phyloP scores from a whole-genome alignment of 2,888 invertebrate genomes.

The Hyposoter dolosus region DNA sequence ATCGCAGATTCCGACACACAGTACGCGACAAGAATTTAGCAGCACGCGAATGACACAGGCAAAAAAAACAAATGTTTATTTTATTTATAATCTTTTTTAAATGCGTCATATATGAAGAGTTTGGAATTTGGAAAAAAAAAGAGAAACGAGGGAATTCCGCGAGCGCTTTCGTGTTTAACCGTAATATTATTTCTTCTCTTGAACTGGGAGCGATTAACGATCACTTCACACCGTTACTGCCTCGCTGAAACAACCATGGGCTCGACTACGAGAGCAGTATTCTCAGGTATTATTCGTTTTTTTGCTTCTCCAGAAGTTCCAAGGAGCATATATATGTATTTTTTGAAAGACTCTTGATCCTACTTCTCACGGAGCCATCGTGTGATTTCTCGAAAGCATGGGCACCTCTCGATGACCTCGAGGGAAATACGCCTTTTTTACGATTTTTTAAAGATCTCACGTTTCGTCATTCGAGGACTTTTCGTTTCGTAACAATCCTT shows the following conservation, averaged over 20 bases:
- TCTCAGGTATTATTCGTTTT: slow-evolving; percentile 21
- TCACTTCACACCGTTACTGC: slow-evolving; percentile 50
- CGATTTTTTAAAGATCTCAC: slow-evolving; percentile 44
- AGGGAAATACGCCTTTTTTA: slow-evolving; percentile 8
- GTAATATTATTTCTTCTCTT: slow-evolving; percentile 17
- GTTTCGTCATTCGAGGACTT: slow-evolving; percentile 8
- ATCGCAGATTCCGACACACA: not conserved
- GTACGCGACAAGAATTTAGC: not conserved
- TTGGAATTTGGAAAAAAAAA: not conserved
- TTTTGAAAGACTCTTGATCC: slow-evolving; percentile 13
- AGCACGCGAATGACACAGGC: not conserved
- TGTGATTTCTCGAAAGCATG: slow-evolving; percentile 23
- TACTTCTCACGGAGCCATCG: slow-evolving; percentile 33
- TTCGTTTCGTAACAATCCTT: slow-evolving; percentile 30
- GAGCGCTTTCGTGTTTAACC: slow-evolving; percentile 9
- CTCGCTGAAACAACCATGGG: slow-evolving; percentile 23
- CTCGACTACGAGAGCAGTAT: slow-evolving; percentile 41
- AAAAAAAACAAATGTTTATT: not conserved
- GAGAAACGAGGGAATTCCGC: slow-evolving; percentile 15
- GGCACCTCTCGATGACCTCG: slow-evolving; percentile 39
- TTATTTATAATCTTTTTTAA: not conserved
- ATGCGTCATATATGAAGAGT: not conserved
- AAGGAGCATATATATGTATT: not conserved
- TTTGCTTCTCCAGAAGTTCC: slow-evolving; percentile 25
- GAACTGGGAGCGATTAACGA: slow-evolving; percentile 30